Base-by-base conservation (phyloP, 2,113 vertebrate species). In the Calonectris borealis region DNA sequence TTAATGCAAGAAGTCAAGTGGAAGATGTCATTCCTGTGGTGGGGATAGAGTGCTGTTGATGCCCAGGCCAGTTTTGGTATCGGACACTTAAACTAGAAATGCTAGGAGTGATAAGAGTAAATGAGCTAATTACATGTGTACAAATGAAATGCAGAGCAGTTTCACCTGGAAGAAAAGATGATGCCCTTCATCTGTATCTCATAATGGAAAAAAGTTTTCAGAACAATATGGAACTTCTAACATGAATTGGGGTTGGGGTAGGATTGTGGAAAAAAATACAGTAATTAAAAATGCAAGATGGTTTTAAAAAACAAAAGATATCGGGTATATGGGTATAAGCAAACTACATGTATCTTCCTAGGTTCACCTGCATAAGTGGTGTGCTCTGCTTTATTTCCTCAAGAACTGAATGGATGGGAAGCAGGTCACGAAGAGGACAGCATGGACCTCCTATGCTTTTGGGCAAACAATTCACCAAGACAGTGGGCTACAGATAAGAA, bases 1-100 rank as follows among this genome's bases (percentile, higher is more conserved):
- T 94, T 86, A 19, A 69, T 91, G 62, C 36, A 69, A 25, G 51
- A 69, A 90, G 46, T 88, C 93, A 90, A 96, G 92, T 85, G 76
- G 70, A 93, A 90, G 78, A 80, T 95, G 73, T 92, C 55, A 48
- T 88, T 92, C 75, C 55, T 73, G 7, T 86, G 75, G 58, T 65
- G 71, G 57, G 32, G 91, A n/a, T 46, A 71, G 86, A 75, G 83
- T 89, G 66, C 70, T 89, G 29, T 61, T 69, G 81, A n/a, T 88
- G n/a, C 49, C 32, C 44, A 51, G 60, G 64, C 38, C 66, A 40
- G 61, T 71, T 92, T 55, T 86, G 61, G 57, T 81, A 82, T 93
- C 64, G 61, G 48, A 72, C 88, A 78, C 77, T 89, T 60, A 66
- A 91, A 85, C 52, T 55, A 93, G 81, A 91, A 95, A 93, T 86